A percentile compares a stretch with the other conserved stretches of the same genome.
These are phyloP conservation scores for Papilio protenor DNA, from an alignment of 2,888 invertebrate genomes.

Conservation along the genomic window DNA sequence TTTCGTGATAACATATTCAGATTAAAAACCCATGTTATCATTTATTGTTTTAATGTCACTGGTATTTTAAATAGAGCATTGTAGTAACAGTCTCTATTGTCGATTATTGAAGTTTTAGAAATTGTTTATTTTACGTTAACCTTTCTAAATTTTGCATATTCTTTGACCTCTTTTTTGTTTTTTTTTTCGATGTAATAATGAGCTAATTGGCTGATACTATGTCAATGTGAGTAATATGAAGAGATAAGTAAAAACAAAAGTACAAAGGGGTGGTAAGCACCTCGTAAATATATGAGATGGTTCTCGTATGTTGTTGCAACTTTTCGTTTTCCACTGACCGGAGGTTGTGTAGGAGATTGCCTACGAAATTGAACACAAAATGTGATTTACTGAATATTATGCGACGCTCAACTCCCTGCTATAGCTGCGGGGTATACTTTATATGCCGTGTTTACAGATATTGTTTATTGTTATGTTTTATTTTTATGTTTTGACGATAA, in stretches of 20 bases:
- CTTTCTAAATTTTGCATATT: no score
- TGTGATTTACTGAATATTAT: constrained; percentile 38
- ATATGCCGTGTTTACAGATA: not conserved
- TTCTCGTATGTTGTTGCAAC: constrained; percentile 18
- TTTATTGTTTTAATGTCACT: no score
- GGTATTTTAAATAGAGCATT: no score
- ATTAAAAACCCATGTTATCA: no score
- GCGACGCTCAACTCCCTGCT: not conserved
- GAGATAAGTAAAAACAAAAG: not conserved
- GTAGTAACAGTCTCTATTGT: no score
- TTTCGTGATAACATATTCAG: no score
- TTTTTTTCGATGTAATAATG: no score
- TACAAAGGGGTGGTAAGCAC: not conserved
- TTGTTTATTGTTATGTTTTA: not conserved
- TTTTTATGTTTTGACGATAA: not conserved
- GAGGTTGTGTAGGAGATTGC: constrained; percentile 41
- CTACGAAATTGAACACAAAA: constrained; percentile 35
- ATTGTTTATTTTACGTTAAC: no score
- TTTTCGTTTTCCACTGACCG: constrained; percentile 36
- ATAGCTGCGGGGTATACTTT: not conserved
- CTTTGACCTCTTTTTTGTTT: no score
- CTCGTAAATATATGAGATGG: constrained; percentile 2
- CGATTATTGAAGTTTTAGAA: no score
- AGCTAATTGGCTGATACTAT: no score
- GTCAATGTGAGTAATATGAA: no score